These are phyloP conservation scores for Arrhamphus sclerolepis DNA, from an alignment of 2,797 vertebrate species.

Conservation along the genomic window DNA sequence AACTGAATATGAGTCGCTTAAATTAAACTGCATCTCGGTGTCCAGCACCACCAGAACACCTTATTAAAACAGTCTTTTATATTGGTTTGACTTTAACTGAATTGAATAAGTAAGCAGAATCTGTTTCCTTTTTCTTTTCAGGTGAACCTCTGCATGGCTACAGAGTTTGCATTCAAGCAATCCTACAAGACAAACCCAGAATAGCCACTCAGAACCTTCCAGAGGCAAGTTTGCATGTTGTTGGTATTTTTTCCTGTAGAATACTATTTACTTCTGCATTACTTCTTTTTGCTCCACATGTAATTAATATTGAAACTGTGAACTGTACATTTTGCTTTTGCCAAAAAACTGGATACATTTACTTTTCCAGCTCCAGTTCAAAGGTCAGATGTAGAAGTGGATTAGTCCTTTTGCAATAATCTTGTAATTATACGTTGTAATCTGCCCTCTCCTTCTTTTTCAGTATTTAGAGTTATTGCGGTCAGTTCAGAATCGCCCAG, in stretches of 20 bases:
- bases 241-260: constrained; percentile 10
- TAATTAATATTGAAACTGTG: not conserved
- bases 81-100: not conserved
- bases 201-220: constrained; percentile 87
- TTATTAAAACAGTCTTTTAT: too few species aligned
- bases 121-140: constrained; percentile 48
- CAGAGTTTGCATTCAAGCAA: constrained; percentile 93
- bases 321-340: too few species aligned
- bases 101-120: not conserved
- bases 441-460: not conserved
- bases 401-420: constrained; percentile 21
- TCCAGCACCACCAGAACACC: too few species aligned
- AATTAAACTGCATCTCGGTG: too few species aligned
- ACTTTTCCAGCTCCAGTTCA: not conserved
- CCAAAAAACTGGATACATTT: too few species aligned
- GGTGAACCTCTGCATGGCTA: constrained; percentile 94
- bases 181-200: constrained; percentile 89
- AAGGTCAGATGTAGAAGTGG: not conserved
- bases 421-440: constrained; percentile 6
- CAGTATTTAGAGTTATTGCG: constrained; percentile 93
- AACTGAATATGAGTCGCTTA: too few species aligned
- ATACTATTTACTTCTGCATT: not conserved
- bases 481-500: constrained; percentile 89
- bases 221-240: constrained; percentile 83
- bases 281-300: constrained; percentile 2